Evolutionary conservation across 1,140 invertebrate genomes (phyloP).

Genomic region (Drosophila kikkawai): DNA sequence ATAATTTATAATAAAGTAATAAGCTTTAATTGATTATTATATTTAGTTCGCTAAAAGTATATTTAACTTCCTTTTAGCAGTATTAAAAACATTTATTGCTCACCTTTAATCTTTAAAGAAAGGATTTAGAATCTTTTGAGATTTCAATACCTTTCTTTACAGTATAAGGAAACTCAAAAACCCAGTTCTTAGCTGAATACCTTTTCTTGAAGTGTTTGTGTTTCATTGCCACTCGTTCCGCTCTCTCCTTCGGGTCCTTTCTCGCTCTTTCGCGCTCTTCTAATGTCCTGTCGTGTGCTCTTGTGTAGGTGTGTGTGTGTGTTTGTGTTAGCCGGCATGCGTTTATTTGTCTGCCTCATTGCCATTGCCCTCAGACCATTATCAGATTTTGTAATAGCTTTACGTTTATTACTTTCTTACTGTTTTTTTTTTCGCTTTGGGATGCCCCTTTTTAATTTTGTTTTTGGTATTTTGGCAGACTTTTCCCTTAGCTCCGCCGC

Average conservation of each 20-base stretch:
- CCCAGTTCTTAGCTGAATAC: too few species aligned
- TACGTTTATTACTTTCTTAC: constrained; percentile 83
- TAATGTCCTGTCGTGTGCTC: constrained; percentile 13
- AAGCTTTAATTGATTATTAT: background rate
- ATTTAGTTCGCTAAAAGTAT: too few species aligned
- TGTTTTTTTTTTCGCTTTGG: constrained; percentile 57
- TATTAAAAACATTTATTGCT: background rate
- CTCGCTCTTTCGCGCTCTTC: constrained; percentile 20
- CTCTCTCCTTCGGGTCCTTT: background rate
- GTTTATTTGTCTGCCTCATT: constrained; percentile 68
- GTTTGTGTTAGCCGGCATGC: constrained; percentile 60
- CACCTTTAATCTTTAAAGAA: background rate
- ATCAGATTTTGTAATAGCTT: constrained; percentile 84
- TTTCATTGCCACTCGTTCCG: constrained; percentile 66
- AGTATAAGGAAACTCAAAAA: background rate
- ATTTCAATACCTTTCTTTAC: background rate
- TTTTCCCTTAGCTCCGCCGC: constrained; percentile 25
- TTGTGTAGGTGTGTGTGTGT: background rate
- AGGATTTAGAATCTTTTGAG: too few species aligned
- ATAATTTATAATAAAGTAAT: too few species aligned
- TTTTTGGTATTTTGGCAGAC: constrained; percentile 66
- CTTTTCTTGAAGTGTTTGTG: constrained; percentile 28
- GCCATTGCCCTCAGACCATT: constrained; percentile 76
- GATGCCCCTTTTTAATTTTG: constrained; percentile 61
- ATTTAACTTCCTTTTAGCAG: too few species aligned